These are phyloP conservation scores for Cataglyphis albicans DNA, from an alignment of 2,888 invertebrate species.

Conservation along the genomic window DNA sequence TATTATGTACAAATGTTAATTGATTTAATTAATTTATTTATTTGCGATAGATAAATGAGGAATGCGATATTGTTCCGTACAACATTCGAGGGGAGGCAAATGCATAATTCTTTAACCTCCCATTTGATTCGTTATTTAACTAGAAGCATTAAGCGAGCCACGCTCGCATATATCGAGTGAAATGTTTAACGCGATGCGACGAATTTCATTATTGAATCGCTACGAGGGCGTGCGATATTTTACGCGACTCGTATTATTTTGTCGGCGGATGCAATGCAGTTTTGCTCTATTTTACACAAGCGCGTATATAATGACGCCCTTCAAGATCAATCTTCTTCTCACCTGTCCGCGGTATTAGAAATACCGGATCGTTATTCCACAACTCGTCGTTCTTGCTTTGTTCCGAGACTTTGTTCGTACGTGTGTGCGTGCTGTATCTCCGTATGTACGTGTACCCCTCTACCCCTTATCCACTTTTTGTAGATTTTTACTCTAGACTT, in stretches of 20 bases:
- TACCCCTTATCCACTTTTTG: constrained; percentile 28
- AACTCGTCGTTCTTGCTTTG: constrained; percentile 27
- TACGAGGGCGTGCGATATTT: constrained; percentile 12
- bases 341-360: constrained; percentile 42
- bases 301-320: constrained; percentile 25
- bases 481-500: constrained; percentile 46
- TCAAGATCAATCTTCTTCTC: constrained; percentile 50
- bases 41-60: constrained; percentile 19
- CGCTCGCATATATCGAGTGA: constrained; percentile 18
- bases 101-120: constrained; percentile 45
- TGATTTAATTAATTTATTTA: constrained; percentile 41
- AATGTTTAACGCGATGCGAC: constrained; percentile 51
- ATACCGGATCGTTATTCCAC: constrained; percentile 45
- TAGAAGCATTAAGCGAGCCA: constrained; percentile 26
- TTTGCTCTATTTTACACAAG: constrained; percentile 14
- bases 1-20: not conserved
- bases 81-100: not conserved
- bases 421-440: not conserved
- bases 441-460: not conserved
- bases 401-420: not conserved
- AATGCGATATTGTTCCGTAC: not conserved
- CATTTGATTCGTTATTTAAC: constrained; percentile 43
- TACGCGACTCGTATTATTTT: constrained; percentile 20
- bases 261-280: constrained; percentile 14
- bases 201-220: constrained; percentile 49